Base-by-base conservation (phyloP, 2,888 invertebrate species). In the Leptinotarsa rubiginosa region DNA sequence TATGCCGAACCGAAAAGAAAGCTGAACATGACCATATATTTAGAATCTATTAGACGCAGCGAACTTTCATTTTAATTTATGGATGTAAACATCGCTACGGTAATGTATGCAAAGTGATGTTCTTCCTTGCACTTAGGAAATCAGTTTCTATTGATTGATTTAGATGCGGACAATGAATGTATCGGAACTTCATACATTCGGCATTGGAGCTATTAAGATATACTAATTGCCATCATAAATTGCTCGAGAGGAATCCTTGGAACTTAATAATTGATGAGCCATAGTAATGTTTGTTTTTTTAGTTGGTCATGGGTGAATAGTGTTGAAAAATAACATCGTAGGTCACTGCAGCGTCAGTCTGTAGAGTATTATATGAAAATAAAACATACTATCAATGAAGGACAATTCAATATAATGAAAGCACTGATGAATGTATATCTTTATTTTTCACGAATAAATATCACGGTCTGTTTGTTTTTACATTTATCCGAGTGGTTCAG, bases 11-110 rank as follows among this genome's bases (percentile, higher is more conserved):
- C 41, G 69, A 56, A 69, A 69, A 69, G 68, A 56, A 69, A 69
- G 56, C 47, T 54, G 69, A 31, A 52, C 68, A 56, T 68, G 56
- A 25, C 68, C 31, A 52, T 54, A 54, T 56, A 68, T 68, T 56
- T 22, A 56, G 18, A 69, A 59, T 56, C 69, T 56, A 59, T 56
- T 59, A 16, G 31, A 56, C 16, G 47, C 47, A 47, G 56, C 20
- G 7, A 56, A 69, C 69, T 69, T 69, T 69, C 69, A 15, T 69
- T 69, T 69, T 69, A 59, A 69, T 69, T 69, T 69, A 56, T 69
- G 47, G n/a, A 54, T 56, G 69, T 59, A 41, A 56, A 69, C 56
- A 56, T 69, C 41, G 56, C 41, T 20, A 31, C 4, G 41, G 54
- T 56, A 54, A 68, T 68, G 52, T 56, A 68, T 68, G 68, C 54